A percentile compares a stretch with the other conserved stretches of the same genome.
These are phyloP conservation scores for Sepioteuthis lessoniana DNA, from an alignment of 2,888 invertebrate genomes.

Conservation along the genomic window DNA sequence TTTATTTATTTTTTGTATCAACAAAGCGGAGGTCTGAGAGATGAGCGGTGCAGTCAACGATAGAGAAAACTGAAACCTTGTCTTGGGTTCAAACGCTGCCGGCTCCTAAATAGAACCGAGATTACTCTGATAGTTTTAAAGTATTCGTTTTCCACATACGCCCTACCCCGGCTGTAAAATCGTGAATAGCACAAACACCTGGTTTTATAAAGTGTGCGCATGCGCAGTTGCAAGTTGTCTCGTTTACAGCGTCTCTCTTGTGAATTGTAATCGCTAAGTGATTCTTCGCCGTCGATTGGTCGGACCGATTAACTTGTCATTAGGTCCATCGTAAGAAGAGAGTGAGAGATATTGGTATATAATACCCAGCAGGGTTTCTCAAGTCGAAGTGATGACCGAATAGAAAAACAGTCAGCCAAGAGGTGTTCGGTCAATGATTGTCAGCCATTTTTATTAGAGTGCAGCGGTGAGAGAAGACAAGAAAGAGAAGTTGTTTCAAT, in stretches of 20 bases:
- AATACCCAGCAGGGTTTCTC: not conserved
- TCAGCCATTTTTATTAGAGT: not conserved
- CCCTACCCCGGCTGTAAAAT: too few relatives aligned
- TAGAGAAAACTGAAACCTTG: too few relatives aligned
- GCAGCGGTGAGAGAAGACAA: not conserved
- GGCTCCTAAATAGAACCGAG: too few relatives aligned
- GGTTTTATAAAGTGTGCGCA: too few relatives aligned
- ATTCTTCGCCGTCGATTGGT: not conserved
- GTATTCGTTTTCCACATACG: too few relatives aligned
- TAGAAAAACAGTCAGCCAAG: not conserved
- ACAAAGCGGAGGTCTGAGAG: too few relatives aligned
- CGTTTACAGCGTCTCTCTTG: not conserved
- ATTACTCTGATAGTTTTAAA: too few relatives aligned
- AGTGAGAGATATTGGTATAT: not conserved
- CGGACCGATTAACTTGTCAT: not conserved
- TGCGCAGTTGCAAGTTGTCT: not conserved
- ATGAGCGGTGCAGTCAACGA: too few relatives aligned
- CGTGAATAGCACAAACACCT: too few relatives aligned
- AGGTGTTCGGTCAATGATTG: not conserved
- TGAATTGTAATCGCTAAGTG: not conserved
- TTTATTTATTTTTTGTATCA: too few relatives aligned
- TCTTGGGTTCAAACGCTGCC: too few relatives aligned
- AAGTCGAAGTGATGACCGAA: not conserved
- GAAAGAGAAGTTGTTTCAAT: not conserved
- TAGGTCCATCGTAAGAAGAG: not conserved